Conservation (phyloP, 2,113 vertebrate species). For the Elephas maximus region DNA sequence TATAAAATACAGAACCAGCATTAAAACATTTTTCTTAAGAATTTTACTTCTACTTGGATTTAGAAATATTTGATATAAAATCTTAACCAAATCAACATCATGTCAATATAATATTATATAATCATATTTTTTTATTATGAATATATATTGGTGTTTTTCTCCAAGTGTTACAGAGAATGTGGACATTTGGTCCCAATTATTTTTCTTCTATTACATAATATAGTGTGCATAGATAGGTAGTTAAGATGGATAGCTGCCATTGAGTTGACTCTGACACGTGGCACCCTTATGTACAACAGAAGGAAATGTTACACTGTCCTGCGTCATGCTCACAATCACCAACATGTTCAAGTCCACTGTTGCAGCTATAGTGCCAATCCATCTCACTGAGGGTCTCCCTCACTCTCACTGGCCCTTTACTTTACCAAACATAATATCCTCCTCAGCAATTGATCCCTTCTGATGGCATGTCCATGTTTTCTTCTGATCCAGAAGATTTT, state of each 20-base stretch:
- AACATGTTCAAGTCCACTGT: background rate
- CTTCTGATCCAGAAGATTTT: background rate
- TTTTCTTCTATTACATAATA: background rate
- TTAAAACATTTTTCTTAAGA: slow-evolving; percentile 34
- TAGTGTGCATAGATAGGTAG: background rate
- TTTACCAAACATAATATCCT: background rate
- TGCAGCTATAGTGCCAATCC: background rate
- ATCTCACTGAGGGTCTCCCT: background rate
- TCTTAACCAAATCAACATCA: background rate
- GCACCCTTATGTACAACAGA: background rate
- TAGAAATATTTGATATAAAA: slow-evolving; percentile 35
- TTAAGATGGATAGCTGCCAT: background rate
- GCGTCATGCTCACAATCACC: background rate
- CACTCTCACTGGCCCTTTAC: background rate
- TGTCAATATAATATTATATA: background rate
- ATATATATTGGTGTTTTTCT: background rate
- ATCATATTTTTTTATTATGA: background rate
- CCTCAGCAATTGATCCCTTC: background rate
- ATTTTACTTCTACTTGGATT: background rate
- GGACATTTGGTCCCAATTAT: background rate
- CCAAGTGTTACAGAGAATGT: background rate
- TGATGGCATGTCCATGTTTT: background rate
- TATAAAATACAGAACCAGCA: background rate
- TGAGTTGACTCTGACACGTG: background rate
- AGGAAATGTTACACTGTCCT: background rate